Percentiles rank a stretch among this genome's conserved stretches.
phyloP scores from a whole-genome alignment of 2,888 invertebrate genomes.

The Cataglyphis rosenhaueri region DNA sequence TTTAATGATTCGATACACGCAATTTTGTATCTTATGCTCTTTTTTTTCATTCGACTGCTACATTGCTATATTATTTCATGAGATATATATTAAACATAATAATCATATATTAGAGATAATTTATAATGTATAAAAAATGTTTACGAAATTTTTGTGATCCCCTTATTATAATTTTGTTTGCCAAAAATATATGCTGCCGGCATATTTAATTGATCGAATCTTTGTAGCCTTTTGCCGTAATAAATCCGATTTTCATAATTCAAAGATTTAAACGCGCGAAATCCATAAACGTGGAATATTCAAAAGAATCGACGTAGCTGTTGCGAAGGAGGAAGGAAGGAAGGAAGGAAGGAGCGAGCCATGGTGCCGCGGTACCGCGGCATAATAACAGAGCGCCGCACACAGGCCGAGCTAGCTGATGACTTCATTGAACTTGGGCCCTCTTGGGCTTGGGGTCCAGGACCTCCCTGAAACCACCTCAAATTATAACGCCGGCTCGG shows the following conservation, averaged over 20 bases:
- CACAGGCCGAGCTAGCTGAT: conserved; percentile 83
- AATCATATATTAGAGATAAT: no score
- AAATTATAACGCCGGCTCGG: conserved; percentile 84
- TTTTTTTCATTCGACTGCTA: neutral
- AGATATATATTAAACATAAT: neutral
- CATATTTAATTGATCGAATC: conserved; percentile 13
- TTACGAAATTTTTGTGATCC: neutral
- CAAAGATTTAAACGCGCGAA: conserved; percentile 38
- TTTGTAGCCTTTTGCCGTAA: neutral
- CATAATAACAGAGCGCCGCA: conserved; percentile 85
- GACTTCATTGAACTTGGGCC: conserved; percentile 85
- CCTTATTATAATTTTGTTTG: conserved; percentile 1
- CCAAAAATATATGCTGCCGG: neutral
- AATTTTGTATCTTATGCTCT: neutral
- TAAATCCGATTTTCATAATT: conserved; percentile 16
- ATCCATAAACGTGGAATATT: conserved; percentile 52
- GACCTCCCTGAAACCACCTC: conserved; percentile 85
- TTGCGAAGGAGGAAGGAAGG: conserved; percentile 66
- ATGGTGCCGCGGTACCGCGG: conserved; percentile 84
- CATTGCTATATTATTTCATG: neutral
- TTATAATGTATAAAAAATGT: conserved; percentile 9
- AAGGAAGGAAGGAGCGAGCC: conserved; percentile 74
- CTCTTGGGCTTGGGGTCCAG: conserved; percentile 76
- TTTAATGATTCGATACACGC: neutral
- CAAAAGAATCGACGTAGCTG: conserved; percentile 43